A percentile compares a stretch with the other conserved stretches of the same genome.
Evolutionary conservation across 2,797 vertebrate species (phyloP).

Genomic region (Neosalanx taihuensis): DNA sequence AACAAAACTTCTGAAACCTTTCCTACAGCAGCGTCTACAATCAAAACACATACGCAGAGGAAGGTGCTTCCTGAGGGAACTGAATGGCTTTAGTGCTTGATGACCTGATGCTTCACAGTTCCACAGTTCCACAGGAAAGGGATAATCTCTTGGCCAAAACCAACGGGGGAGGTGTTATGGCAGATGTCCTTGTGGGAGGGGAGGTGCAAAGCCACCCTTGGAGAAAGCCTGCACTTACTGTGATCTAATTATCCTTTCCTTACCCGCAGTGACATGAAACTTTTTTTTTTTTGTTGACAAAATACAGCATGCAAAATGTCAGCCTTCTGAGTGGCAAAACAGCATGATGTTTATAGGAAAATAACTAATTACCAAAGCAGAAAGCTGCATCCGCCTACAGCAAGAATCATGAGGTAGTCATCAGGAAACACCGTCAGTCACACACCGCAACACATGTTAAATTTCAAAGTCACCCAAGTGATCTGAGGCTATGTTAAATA

Average conservation of each 20-base stretch:
- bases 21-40: slow-evolving; percentile 18
- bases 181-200: slow-evolving; percentile 1
- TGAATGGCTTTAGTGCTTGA: neutral
- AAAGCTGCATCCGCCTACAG: too few relatives aligned
- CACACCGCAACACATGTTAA: too few relatives aligned
- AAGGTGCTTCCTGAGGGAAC: neutral
- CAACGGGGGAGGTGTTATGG: neutral
- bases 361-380: too few relatives aligned
- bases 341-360: neutral
- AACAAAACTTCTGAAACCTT: too few relatives aligned
- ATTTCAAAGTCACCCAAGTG: too few relatives aligned
- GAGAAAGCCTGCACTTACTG: neutral
- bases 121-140: neutral
- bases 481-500: too few relatives aligned
- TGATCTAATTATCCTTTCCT: neutral
- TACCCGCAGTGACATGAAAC: neutral
- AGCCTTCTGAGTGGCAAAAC: neutral
- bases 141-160: neutral
- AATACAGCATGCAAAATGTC: neutral
- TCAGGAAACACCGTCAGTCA: too few relatives aligned
- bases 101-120: neutral
- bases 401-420: too few relatives aligned
- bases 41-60: neutral
- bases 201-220: neutral
- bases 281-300: neutral